Evolutionary conservation across 1,140 invertebrate genomes (phyloP).

Genomic region (Akabosia matsudoensis): DNA sequence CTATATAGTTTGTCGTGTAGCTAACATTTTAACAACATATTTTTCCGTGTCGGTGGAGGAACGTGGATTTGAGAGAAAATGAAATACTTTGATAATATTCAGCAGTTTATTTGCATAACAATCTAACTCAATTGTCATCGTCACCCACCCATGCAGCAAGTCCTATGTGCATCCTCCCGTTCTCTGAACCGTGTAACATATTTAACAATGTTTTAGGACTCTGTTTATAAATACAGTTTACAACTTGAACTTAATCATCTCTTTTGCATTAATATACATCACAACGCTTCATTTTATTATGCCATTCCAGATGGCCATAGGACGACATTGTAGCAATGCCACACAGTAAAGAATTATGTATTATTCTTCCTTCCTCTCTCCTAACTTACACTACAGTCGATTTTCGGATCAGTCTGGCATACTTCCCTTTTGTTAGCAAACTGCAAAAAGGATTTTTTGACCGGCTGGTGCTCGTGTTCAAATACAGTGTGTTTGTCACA

Average conservation of each 20-base stretch:
- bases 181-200: neutral
- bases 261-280: neutral
- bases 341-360: neutral
- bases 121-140: slow-evolving; percentile 42
- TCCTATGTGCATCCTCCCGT: neutral
- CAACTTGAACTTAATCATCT: neutral
- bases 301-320: slow-evolving; percentile 3
- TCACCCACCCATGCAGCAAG: slow-evolving; percentile 31
- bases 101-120: slow-evolving; percentile 43
- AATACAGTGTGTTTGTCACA: neutral
- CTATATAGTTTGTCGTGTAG: too few species aligned
- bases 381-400: neutral
- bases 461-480: neutral
- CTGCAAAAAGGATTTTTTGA: neutral
- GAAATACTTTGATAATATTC: slow-evolving; percentile 18
- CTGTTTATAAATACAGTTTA: neutral
- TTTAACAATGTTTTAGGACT: neutral
- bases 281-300: slow-evolving; percentile 15
- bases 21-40: too few species aligned
- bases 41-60: too few species aligned
- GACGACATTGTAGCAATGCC: neutral
- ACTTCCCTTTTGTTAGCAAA: neutral
- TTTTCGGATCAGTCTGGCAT: slow-evolving; percentile 6
- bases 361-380: neutral
- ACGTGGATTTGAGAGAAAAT: neutral